Evolutionary conservation across 2,113 vertebrate species (phyloP).

Genomic region (Microtus richardsoni): DNA sequence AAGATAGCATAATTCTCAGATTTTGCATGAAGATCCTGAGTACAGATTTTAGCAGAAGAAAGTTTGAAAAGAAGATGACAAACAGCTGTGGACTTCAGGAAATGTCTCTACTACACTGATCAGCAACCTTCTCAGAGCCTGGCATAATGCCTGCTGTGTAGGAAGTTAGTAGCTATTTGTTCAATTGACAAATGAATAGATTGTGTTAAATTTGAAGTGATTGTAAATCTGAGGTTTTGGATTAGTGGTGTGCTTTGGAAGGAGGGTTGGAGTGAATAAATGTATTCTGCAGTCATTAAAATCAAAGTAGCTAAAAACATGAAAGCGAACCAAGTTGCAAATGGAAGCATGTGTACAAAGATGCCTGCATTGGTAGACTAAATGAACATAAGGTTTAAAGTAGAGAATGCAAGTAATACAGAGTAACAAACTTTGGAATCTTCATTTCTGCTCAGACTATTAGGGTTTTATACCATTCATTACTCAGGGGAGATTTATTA

Average conservation of each 20-base stretch:
- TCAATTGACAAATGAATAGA: neutral
- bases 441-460: neutral
- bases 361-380: neutral
- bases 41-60: constrained; percentile 18
- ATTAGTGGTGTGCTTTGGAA: neutral
- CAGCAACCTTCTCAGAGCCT: neutral
- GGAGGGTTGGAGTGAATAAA: neutral
- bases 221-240: neutral
- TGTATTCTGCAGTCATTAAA: neutral
- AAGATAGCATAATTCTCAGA: neutral
- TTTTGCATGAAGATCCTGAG: neutral
- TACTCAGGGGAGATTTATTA: neutral
- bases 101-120: neutral
- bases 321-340: neutral
- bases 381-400: neutral
- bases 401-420: neutral
- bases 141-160: neutral
- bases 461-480: neutral
- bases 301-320: constrained; percentile 4
- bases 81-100: neutral
- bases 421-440: neutral
- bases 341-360: neutral
- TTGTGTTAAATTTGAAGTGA: constrained; percentile 12
- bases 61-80: neutral
- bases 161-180: neutral